Conservation (phyloP, 2,888 invertebrate species). For the Drosophila nigricruria region DNA sequence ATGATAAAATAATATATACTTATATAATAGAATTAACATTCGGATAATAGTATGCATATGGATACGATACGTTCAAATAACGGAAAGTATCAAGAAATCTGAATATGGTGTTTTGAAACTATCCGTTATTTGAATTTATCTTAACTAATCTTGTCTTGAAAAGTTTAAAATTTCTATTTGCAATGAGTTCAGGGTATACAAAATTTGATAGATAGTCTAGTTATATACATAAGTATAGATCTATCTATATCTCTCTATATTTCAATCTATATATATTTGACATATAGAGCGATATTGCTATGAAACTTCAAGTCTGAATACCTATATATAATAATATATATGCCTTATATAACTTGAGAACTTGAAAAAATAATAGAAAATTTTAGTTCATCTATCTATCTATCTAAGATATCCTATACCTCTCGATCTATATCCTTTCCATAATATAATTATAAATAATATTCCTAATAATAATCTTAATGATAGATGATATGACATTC, state of each 20-base stretch:
- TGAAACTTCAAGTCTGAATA: neutral
- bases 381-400: no score
- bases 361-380: no score
- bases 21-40: no score
- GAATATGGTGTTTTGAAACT: no score
- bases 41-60: no score
- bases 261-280: neutral
- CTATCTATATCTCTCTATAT: neutral
- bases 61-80: neutral
- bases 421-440: no score
- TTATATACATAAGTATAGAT: neutral
- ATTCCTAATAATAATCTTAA: neutral
- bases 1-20: neutral
- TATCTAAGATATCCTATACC: neutral
- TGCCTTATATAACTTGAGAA: no score
- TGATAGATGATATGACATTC: conserved; percentile 22
- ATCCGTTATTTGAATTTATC: no score
- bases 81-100: no score
- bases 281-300: neutral
- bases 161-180: neutral
- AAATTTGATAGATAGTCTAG: neutral
- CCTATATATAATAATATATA: no score
- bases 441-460: no score
- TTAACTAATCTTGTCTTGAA: no score
- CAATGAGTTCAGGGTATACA: neutral